Conservation (phyloP, 2,113 vertebrate species). For the Entomyzon cyanotis region DNA sequence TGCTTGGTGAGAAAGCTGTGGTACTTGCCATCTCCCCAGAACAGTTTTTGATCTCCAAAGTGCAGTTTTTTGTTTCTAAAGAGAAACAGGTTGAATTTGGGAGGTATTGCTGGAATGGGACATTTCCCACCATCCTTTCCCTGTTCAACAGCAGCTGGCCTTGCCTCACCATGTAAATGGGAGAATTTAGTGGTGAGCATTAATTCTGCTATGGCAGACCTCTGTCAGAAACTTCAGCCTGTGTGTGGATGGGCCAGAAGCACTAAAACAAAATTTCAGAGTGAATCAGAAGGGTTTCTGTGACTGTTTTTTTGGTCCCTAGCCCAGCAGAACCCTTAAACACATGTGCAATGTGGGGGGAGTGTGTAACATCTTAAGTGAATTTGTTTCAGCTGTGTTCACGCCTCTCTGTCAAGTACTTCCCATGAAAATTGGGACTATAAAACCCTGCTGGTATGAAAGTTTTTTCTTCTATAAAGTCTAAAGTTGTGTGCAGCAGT, state of each 20-base stretch:
- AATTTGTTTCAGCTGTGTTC: constrained; percentile 58
- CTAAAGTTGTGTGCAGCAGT: not conserved
- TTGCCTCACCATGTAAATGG: not conserved
- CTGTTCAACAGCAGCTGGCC: not conserved
- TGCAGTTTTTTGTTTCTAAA: not conserved
- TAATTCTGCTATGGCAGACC: not conserved
- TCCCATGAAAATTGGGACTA: constrained; percentile 9
- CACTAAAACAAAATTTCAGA: not conserved
- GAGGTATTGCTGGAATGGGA: not conserved
- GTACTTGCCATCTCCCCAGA: not conserved
- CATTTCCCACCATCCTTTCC: not conserved
- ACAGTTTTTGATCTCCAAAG: not conserved
- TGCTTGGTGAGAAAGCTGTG: not conserved
- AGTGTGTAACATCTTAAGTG: not conserved
- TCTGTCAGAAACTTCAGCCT: not conserved
- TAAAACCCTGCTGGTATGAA: constrained; percentile 19
- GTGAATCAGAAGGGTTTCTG: not conserved
- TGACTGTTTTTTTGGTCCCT: not conserved
- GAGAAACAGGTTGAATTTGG: not conserved
- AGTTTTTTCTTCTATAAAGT: not conserved
- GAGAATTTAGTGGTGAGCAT: not conserved
- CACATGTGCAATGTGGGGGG: not conserved
- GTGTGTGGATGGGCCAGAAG: not conserved
- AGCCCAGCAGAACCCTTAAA: not conserved
- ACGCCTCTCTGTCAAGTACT: not conserved